phyloP scores from a whole-genome alignment of 1,140 invertebrate genomes.

The Melipona quadrifasciata region DNA sequence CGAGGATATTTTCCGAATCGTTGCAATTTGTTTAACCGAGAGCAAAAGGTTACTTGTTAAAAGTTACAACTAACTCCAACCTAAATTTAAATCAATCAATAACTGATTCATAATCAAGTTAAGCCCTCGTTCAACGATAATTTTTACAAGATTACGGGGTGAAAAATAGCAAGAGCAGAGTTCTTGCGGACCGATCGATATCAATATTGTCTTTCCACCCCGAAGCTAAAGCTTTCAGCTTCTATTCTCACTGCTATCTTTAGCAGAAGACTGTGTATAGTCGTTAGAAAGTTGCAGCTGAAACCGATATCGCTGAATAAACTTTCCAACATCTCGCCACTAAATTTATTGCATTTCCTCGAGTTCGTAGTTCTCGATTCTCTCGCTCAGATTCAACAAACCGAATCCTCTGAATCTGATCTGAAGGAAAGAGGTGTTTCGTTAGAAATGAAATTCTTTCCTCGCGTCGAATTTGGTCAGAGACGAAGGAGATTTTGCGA shows the following conservation, averaged over 20 bases:
- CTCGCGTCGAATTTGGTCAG: neutral
- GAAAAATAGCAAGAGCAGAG: neutral
- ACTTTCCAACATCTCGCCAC: too few species aligned
- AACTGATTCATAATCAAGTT: neutral
- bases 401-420: neutral
- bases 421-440: neutral
- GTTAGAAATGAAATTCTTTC: neutral
- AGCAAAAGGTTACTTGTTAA: neutral
- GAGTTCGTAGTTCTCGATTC: neutral
- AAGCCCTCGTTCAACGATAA: neutral
- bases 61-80: neutral
- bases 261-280: neutral
- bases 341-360: neutral
- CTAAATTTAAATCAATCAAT: neutral
- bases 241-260: constrained; percentile 15
- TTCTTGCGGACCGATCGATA: constrained; percentile 7
- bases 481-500: neutral
- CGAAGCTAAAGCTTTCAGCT: constrained; percentile 8
- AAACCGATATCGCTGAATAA: too few species aligned
- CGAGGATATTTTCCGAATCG: too few species aligned
- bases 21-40: too few species aligned
- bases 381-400: too few species aligned
- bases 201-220: constrained; percentile 9
- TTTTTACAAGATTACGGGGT: neutral
- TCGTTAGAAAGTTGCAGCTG: neutral